These are phyloP conservation scores for Himalopsyche tibetana DNA, from an alignment of 2,888 invertebrate species.

Conservation along the genomic window DNA sequence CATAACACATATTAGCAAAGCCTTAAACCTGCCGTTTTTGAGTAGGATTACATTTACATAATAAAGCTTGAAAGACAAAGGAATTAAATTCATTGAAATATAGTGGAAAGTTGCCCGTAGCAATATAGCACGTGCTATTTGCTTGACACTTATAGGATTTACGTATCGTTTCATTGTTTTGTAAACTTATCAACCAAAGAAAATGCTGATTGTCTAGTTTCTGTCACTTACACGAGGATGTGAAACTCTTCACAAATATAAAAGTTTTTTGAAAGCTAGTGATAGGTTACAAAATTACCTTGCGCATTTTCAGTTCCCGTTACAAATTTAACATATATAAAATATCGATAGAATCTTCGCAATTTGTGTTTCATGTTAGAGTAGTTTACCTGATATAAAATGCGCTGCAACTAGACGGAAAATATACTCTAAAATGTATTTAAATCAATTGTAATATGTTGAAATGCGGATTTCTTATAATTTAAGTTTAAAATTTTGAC, in stretches of 20 bases:
- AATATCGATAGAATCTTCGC: not conserved
- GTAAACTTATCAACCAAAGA: not conserved
- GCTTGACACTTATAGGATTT: not conserved
- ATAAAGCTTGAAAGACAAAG: no score
- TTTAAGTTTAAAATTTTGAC: no score
- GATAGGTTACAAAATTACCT: not conserved
- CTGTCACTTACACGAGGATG: not conserved
- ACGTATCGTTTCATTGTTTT: not conserved
- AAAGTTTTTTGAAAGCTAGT: not conserved
- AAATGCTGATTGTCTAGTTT: not conserved
- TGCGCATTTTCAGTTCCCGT: not conserved
- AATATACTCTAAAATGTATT: no score
- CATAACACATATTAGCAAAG: no score
- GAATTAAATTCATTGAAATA: no score
- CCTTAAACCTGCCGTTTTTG: no score
- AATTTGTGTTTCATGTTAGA: not conserved
- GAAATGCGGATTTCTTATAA: no score
- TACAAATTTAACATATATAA: conserved; percentile 7
- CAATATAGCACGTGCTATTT: not conserved
- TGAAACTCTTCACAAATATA: not conserved
- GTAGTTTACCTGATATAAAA: not conserved
- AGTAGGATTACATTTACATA: no score
- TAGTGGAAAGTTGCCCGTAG: no score
- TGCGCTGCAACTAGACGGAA: no score
- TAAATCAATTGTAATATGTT: no score